phyloP scores from a whole-genome alignment of 2,113 vertebrate genomes.

The Nycticebus coucang region DNA sequence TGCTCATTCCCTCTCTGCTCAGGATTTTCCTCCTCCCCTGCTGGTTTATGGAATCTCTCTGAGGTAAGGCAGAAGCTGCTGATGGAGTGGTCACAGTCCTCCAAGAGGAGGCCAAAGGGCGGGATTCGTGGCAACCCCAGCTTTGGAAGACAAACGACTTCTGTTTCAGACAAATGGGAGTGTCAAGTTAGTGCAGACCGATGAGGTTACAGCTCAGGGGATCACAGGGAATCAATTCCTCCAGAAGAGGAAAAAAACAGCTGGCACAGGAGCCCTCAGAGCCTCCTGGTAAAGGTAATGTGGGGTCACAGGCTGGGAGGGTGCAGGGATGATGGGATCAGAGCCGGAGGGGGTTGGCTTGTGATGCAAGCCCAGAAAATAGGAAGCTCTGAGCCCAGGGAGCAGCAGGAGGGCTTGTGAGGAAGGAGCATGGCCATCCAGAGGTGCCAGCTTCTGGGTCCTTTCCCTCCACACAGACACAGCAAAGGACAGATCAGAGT shows the following conservation, averaged over 20 bases:
- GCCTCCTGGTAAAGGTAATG: not conserved
- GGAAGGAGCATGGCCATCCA: rapidly evolving
- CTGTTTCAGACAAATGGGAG: slow-evolving; percentile 64
- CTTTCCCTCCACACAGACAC: not conserved
- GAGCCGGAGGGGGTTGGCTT: not conserved
- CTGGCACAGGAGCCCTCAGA: not conserved
- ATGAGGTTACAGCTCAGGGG: slow-evolving; percentile 49
- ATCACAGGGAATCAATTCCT: slow-evolving; percentile 44
- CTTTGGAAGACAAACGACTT: slow-evolving; percentile 58
- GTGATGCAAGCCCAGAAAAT: not conserved
- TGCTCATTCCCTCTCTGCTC: rapidly evolving
- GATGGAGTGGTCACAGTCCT: not conserved
- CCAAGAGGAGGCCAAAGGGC: not conserved
- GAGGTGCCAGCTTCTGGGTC: not conserved
- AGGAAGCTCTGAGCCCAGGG: not conserved
- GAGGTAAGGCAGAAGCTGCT: not conserved
- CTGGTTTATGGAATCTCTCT: not conserved
- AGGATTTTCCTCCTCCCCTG: not conserved
- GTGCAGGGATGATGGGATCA: not conserved
- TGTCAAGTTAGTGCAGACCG: slow-evolving; percentile 44
- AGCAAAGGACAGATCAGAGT: not conserved
- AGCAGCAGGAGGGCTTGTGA: not conserved
- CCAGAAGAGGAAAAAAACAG: slow-evolving; percentile 25
- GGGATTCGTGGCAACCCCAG: slow-evolving; percentile 23
- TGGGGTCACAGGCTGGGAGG: not conserved